Evolutionary conservation across 2,113 vertebrate genomes (phyloP).

Genomic region (Microtus montanus): DNA sequence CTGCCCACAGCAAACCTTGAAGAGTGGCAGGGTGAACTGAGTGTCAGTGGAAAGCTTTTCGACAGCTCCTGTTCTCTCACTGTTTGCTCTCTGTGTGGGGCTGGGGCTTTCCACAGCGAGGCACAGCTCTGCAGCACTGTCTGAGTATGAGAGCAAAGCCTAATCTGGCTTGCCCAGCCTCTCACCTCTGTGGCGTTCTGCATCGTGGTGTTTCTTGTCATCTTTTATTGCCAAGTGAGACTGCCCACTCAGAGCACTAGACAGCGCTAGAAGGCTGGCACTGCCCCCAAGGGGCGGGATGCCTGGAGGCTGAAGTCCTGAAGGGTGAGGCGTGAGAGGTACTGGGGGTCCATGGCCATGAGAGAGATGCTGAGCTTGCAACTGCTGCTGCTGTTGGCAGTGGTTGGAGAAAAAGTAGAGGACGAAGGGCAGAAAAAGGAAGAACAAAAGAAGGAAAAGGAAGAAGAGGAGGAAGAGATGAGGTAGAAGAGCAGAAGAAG

Average conservation of each 20-base stretch:
- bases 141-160: conserved; percentile 80
- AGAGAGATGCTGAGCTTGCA: conserved; percentile 94
- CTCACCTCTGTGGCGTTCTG: conserved; percentile 98
- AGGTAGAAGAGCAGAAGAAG: background rate
- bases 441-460: background rate
- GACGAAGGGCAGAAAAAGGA: background rate
- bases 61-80: conserved; percentile 80
- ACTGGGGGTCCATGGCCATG: conserved; percentile 95
- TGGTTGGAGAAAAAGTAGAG: background rate
- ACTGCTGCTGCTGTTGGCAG: conserved; percentile 88
- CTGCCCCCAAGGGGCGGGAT: conserved; percentile 93
- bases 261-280: conserved; percentile 95
- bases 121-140: conserved; percentile 79
- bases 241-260: conserved; percentile 93
- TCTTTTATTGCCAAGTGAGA: conserved; percentile 95
- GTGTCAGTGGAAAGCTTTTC: conserved; percentile 79
- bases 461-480: background rate
- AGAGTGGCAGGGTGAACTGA: conserved; percentile 81
- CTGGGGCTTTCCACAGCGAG: conserved; percentile 82
- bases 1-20: conserved; percentile 82
- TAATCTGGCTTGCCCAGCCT: conserved; percentile 89
- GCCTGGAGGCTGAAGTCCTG: conserved; percentile 93
- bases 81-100: conserved; percentile 77
- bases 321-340: conserved; percentile 95
- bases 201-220: conserved; percentile 95